phyloP scores from a whole-genome alignment of 1,140 invertebrate species.

The Lethocerus indicus region DNA sequence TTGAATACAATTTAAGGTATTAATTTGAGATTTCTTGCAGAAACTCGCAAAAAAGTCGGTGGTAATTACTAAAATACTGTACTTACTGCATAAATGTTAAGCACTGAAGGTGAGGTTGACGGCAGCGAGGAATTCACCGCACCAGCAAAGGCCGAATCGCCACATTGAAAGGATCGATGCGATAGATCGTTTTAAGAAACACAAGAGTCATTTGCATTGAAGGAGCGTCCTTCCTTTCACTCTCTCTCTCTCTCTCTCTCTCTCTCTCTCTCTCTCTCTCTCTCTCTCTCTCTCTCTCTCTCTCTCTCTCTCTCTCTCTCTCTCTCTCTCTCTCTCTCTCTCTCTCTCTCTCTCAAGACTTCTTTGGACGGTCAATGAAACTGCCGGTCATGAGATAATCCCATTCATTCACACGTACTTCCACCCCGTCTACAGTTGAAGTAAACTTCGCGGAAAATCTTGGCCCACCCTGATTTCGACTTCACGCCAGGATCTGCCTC shows the following conservation, averaged over 20 bases:
- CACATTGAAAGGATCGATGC: no score
- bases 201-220: no score
- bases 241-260: constrained; percentile 2
- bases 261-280: constrained; percentile 10
- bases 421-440: no score
- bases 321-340: constrained; percentile 11
- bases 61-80: neutral
- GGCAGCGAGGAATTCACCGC: neutral
- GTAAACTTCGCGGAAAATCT: no score
- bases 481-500: no score
- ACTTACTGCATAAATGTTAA: neutral
- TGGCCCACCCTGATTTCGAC: no score
- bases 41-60: neutral
- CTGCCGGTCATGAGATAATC: no score
- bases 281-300: constrained; percentile 11
- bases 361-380: no score
- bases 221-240: neutral
- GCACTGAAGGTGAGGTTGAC: neutral
- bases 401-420: no score
- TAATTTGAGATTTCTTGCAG: neutral
- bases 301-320: constrained; percentile 11
- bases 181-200: no score
- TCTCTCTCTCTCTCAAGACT: constrained; percentile 11
- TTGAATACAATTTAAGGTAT: neutral
- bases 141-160: neutral